phyloP scores from a whole-genome alignment of 2,113 vertebrate species.

The Heliornis fulica region DNA sequence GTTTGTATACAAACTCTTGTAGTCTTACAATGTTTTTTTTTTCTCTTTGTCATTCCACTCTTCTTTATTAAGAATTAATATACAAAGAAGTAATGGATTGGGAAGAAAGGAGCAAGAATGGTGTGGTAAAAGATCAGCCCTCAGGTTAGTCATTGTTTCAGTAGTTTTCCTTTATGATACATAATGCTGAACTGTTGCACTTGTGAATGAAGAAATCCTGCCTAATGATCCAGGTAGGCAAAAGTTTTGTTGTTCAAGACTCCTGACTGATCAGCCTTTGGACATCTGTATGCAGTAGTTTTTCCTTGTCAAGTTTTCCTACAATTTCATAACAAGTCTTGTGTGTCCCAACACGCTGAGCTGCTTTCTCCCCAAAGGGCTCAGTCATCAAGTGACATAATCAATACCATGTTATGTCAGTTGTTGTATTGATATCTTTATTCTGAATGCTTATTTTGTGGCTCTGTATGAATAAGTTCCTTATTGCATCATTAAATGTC shows the following conservation, averaged over 20 bases:
- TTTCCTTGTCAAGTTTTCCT: too few species aligned
- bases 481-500: background rate
- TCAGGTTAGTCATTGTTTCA: slow-evolving; percentile 85
- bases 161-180: background rate
- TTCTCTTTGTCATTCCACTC: background rate
- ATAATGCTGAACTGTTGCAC: background rate
- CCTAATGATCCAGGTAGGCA: background rate
- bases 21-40: background rate
- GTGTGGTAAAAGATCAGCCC: slow-evolving; percentile 91
- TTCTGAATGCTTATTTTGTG: background rate
- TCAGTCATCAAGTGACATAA: background rate
- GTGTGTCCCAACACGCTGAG: background rate
- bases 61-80: slow-evolving; percentile 83
- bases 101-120: slow-evolving; percentile 97
- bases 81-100: slow-evolving; percentile 98
- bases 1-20: background rate
- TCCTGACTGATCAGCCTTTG: background rate
- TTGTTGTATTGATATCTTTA: background rate
- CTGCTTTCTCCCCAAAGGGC: background rate
- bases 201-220: background rate
- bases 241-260: background rate
- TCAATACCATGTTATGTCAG: rapidly evolving
- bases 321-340: too few species aligned
- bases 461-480: background rate
- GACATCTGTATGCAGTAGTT: background rate